These are phyloP conservation scores for Molothrus ater DNA, from an alignment of 2,797 vertebrate species.

Conservation along the genomic window DNA sequence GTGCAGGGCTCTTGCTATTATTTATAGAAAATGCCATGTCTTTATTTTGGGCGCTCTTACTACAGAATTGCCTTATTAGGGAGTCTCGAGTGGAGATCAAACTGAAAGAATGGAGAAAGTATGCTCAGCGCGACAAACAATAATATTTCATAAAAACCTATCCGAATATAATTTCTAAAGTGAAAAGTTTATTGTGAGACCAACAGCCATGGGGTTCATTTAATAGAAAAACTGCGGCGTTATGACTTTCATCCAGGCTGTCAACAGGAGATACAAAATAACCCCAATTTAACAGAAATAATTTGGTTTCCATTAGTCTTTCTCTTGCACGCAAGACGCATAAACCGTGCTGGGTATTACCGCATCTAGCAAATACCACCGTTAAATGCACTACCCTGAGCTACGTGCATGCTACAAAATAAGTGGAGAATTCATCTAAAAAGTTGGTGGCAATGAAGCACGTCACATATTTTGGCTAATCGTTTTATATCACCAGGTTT, in stretches of 20 bases:
- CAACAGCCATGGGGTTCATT: neutral
- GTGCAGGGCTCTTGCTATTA: slow-evolving; percentile 20
- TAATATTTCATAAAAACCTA: neutral
- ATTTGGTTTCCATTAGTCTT: slow-evolving; percentile 40
- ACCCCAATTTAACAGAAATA: slow-evolving; percentile 40
- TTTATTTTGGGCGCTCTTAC: slow-evolving; percentile 27
- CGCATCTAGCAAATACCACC: neutral
- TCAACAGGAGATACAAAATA: slow-evolving; percentile 39
- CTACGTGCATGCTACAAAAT: neutral
- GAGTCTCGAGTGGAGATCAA: slow-evolving; percentile 16
- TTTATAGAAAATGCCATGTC: slow-evolving; percentile 41
- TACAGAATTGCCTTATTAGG: slow-evolving; percentile 24
- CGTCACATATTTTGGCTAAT: slow-evolving; percentile 1
- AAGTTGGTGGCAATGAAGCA: slow-evolving; percentile 18
- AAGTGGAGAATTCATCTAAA: neutral
- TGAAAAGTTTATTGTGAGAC: neutral
- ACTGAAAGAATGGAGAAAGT: slow-evolving; percentile 18
- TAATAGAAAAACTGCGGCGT: neutral
- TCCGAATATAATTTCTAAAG: neutral
- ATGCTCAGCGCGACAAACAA: neutral
- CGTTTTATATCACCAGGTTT: neutral
- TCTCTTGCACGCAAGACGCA: neutral
- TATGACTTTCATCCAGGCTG: slow-evolving; percentile 5
- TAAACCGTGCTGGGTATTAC: neutral
- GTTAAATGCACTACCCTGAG: neutral